These are phyloP conservation scores for Microctenopoma steveboyesi DNA, from an alignment of 2,797 vertebrate species.

Conservation along the genomic window DNA sequence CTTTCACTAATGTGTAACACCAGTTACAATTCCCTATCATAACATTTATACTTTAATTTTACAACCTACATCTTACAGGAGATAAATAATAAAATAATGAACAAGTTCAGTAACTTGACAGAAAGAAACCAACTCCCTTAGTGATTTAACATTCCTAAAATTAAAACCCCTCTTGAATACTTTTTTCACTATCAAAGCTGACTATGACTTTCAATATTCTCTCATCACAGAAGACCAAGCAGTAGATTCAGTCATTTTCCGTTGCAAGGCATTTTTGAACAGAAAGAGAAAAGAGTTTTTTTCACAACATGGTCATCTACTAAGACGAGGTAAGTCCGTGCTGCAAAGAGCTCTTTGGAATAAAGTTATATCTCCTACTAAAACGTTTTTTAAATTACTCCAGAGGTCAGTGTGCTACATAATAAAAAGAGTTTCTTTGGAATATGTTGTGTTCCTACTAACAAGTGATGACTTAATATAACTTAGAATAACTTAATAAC, in stretches of 20 bases:
- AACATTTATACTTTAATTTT: background rate
- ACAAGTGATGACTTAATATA: background rate
- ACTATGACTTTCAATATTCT: conserved; percentile 64
- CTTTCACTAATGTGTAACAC: conserved; percentile 8
- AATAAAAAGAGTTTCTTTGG: background rate
- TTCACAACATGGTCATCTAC: conserved; percentile 65
- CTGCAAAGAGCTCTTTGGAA: background rate
- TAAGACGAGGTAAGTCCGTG: conserved; percentile 78
- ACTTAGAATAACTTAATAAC: too few relatives aligned
- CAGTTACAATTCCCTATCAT: background rate
- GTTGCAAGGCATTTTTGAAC: conserved; percentile 82
- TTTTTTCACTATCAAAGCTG: conserved; percentile 36
- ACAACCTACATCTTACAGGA: background rate
- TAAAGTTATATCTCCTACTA: conserved; percentile 2
- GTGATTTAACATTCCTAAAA: conserved; percentile 14
- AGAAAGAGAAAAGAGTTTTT: conserved; percentile 80
- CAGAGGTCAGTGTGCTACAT: background rate
- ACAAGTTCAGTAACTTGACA: conserved; percentile 4
- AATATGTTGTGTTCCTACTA: background rate
- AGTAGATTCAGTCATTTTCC: conserved; percentile 80
- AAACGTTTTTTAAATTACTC: background rate
- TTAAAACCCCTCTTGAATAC: background rate
- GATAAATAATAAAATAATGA: conserved; percentile 27
- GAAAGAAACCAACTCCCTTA: conserved; percentile 3
- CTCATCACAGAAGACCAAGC: conserved; percentile 73